Conservation (phyloP, 2,113 vertebrate genomes). For the Propithecus coquereli region DNA sequence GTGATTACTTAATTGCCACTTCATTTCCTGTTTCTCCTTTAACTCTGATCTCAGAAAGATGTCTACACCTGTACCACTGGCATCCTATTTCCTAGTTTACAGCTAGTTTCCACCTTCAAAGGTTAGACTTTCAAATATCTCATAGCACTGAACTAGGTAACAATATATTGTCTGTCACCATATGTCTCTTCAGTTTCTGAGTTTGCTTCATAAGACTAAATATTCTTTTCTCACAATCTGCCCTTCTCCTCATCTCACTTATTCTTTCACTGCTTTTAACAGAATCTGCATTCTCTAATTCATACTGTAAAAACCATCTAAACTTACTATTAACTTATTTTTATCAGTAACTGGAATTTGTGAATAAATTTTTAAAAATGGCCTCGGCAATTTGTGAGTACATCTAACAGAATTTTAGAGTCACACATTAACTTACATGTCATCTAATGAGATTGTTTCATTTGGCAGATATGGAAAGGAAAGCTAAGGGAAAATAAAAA, state of each 20-base stretch:
- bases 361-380: not conserved
- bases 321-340: not conserved
- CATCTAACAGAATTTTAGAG: not conserved
- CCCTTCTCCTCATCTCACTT: not conserved
- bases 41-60: conserved; percentile 50
- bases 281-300: not conserved
- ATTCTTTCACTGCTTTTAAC: not conserved
- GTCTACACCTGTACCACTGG: conserved; percentile 21
- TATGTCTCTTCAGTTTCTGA: not conserved
- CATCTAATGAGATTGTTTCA: not conserved
- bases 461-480: not conserved
- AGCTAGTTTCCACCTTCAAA: not conserved
- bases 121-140: not conserved
- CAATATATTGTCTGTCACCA: not conserved
- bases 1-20: conserved; percentile 49
- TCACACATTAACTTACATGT: not conserved
- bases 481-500: not conserved
- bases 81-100: conserved; percentile 16
- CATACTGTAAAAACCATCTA: not conserved
- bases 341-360: not conserved
- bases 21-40: conserved; percentile 52
- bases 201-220: not conserved
- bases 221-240: not conserved
- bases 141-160: not conserved
- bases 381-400: not conserved